Base-by-base conservation (phyloP, 1,140 invertebrate species). In the Zophobas morio region DNA sequence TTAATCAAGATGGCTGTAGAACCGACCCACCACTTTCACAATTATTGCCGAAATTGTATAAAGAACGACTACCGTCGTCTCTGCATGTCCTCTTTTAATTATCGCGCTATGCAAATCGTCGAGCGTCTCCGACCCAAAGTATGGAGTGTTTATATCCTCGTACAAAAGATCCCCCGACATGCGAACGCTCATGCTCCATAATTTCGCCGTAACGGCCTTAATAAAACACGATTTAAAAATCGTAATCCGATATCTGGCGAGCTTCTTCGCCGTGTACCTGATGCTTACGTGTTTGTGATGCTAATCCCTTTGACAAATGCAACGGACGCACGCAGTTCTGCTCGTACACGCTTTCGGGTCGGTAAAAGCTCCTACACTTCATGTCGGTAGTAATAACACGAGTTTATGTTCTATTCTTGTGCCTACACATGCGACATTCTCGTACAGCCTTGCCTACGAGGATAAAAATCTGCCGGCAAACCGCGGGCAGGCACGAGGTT, bases 291-390 rank as follows among this genome's bases (percentile, higher is more conserved):
- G 51, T 77, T 77, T 77, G 75, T 60, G 75, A 77, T 77, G 66
- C 70, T 77, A 77, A 77, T 77, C 75, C 75, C 8, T 57, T 70
- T 77, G 75, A 77, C 75, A 77, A 77, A 77, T 72, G 75, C 53
- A 77, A 70, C 36, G 39, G 6, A 36, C 60, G 75, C 75, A 77
- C 75, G 75, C 75, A 77, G 71, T 70, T 54, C 70, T 37, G 47
- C 66, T 73, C 71, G 54, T 73, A 73, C 70, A 72, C 71, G 49
- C 47, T 73, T 73, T 56, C 37, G 71, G 46, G 6, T 56, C 37
- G 37, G 49, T 56, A 49, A 73, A 73, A 36, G 54, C 71, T 56
- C 71, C 71, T 73, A 73, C 71, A 37, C 49, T 53, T 56, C 35
- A 73, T 56, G 71, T 73, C 54, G 71, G 71, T 56, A 73, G 71